These are phyloP conservation scores for Ormyrus labotus DNA, from an alignment of 2,888 invertebrate species.

Conservation along the genomic window DNA sequence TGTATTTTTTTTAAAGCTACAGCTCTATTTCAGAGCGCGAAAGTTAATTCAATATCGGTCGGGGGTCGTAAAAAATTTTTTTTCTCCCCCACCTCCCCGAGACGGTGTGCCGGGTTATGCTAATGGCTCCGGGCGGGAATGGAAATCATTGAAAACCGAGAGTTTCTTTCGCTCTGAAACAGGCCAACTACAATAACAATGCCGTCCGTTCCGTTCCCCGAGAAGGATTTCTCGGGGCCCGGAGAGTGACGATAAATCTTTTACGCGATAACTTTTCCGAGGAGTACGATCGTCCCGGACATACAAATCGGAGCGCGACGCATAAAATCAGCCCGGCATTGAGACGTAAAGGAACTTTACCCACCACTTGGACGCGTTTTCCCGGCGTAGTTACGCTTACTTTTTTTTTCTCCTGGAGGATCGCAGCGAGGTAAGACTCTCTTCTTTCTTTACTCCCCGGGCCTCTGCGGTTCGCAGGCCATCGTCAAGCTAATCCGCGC, in stretches of 20 bases:
- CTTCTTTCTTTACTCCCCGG: no score
- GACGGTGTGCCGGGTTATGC: not conserved
- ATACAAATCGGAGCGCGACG: constrained; percentile 20
- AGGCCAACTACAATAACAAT: constrained; percentile 20
- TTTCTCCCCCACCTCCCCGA: not conserved
- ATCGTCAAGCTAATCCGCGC: constrained; percentile 11
- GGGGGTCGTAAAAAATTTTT: constrained; percentile 8
- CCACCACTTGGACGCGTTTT: not conserved
- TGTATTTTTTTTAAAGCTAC: no score
- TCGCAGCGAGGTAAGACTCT: no score
- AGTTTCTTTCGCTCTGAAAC: not conserved
- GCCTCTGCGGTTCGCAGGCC: not conserved
- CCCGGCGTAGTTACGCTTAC: no score
- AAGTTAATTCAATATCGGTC: constrained; percentile 20
- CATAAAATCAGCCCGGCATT: constrained; percentile 43
- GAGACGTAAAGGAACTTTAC: constrained; percentile 22
- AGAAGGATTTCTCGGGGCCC: no score
- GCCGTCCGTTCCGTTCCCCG: not conserved
- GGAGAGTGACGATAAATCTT: constrained; percentile 28
- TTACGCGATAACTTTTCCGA: constrained; percentile 37
- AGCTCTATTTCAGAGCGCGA: not conserved
- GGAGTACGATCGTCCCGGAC: not conserved
- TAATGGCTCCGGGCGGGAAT: not conserved
- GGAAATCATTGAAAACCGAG: constrained; percentile 31
- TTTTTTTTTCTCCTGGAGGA: no score